Conservation (phyloP, 2,888 invertebrate genomes). For the Nipponacmea schrenckii region DNA sequence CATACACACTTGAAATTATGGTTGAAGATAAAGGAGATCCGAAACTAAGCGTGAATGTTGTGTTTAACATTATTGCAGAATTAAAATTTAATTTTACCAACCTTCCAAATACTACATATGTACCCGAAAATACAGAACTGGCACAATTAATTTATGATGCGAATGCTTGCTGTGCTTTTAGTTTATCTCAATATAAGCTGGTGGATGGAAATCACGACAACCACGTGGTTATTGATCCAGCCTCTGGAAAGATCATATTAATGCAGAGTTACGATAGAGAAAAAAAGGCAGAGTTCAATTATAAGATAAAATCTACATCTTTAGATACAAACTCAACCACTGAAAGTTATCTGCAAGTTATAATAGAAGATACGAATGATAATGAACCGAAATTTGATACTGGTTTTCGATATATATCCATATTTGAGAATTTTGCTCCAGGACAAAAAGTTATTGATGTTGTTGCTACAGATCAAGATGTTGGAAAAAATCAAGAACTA, state of each 20-base stretch:
- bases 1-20: background rate
- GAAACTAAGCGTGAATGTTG: background rate
- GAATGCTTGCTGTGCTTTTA: constrained; percentile 21
- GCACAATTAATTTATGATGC: background rate
- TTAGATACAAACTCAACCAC: constrained; percentile 31
- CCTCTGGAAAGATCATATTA: constrained; percentile 35
- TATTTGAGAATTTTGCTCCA: constrained; percentile 31
- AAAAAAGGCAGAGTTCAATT: constrained; percentile 22
- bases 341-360: constrained; percentile 30
- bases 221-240: constrained; percentile 26
- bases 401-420: constrained; percentile 27
- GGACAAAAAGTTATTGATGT: constrained; percentile 19
- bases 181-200: constrained; percentile 5
- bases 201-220: constrained; percentile 19
- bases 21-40: constrained; percentile 15
- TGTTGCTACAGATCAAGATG: constrained; percentile 38
- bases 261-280: constrained; percentile 41
- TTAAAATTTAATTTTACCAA: constrained; percentile 17
- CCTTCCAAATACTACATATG: background rate
- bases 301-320: constrained; percentile 32
- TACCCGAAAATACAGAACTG: constrained; percentile 4
- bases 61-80: constrained; percentile 22
- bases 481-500: constrained; percentile 33
- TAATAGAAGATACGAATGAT: constrained; percentile 45
- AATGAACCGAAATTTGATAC: constrained; percentile 39